Evolutionary conservation across 2,888 invertebrate species (phyloP), one percentile per base, ranked within the genome.

Genomic region (Coelopa pilipes): DNA sequence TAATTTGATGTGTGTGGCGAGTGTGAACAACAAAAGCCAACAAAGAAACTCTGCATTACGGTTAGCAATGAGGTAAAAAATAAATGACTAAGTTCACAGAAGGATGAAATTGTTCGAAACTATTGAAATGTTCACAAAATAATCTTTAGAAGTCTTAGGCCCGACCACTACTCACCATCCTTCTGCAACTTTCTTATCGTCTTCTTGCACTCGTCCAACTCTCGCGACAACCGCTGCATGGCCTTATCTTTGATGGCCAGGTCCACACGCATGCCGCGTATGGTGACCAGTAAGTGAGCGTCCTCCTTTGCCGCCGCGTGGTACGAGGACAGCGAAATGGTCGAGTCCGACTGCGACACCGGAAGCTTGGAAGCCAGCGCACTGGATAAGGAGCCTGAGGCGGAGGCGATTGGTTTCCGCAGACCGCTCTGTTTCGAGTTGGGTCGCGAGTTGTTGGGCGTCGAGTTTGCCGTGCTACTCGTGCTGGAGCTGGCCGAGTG

Each of bases 221-320:
- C 95, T 78, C 93, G 91, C 55, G 92, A 93, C 66, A 94, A 88
- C 77, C 93, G 92, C 50, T 90, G 89, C 76, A 94, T 90, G 1
- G 91, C 90, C 79, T 94, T 92, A 81, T 94, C 94, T 85, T 94
- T 94, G 49, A 91, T 90, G 4, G 92, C 90, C 69, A 94, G 83
- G 82, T 95, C 95, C 0, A 92, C 87, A 83, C 94, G 93, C 82
- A 95, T 88, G 2, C 94, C 94, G 76, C 94, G 91, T 80, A 95
- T 93, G 0, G 94, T 94, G 0, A 94, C 94, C 34, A 94, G 86
- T 65, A 95, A 89, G 88, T 95, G 93, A 49, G 93, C 90, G 79
- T 94, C 94, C 80, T 94, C 93, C 84, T 92, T 93, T 24, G 89
- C 83, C 76, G 90, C 89, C 70, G 81, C 82, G 74, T 83, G 81